These are phyloP conservation scores for Zygogramma bicolorata DNA, from an alignment of 2,888 invertebrate species.

Conservation along the genomic window DNA sequence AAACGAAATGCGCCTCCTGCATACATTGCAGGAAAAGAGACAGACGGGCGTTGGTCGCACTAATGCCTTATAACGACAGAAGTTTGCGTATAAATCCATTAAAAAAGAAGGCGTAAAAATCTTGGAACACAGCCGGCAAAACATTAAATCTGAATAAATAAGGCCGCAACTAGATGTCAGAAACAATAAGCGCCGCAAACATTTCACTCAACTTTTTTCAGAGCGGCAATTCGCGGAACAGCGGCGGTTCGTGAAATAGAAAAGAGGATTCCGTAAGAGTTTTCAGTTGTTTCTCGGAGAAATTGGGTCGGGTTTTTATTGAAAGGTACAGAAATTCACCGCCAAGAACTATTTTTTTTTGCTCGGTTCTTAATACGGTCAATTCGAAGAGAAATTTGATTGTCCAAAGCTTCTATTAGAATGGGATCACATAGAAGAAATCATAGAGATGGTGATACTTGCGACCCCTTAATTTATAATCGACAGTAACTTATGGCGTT, in stretches of 20 bases:
- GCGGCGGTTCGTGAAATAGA: background rate
- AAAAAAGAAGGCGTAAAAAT: conserved; percentile 41
- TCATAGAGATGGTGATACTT: no score
- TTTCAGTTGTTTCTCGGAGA: background rate
- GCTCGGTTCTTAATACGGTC: no score
- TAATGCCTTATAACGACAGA: conserved; percentile 29
- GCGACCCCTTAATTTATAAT: no score
- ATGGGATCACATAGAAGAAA: no score
- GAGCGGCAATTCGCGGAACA: conserved; percentile 21
- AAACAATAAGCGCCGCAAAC: conserved; percentile 57
- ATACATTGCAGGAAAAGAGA: background rate
- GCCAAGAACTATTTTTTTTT: no score
- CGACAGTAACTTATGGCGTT: no score
- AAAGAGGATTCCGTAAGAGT: background rate
- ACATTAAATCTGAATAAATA: conserved; percentile 61
- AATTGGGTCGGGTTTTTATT: no score
- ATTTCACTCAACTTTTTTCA: conserved; percentile 50
- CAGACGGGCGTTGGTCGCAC: background rate
- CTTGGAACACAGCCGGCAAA: conserved; percentile 38
- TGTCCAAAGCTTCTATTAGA: no score
- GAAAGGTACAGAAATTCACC: no score
- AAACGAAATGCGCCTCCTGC: conserved; percentile 19
- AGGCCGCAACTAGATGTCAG: conserved; percentile 54
- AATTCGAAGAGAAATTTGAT: no score
- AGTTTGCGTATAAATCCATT: conserved; percentile 52